Evolutionary conservation across 2,888 invertebrate genomes (phyloP).

Genomic region (Himalopsyche japonica): DNA sequence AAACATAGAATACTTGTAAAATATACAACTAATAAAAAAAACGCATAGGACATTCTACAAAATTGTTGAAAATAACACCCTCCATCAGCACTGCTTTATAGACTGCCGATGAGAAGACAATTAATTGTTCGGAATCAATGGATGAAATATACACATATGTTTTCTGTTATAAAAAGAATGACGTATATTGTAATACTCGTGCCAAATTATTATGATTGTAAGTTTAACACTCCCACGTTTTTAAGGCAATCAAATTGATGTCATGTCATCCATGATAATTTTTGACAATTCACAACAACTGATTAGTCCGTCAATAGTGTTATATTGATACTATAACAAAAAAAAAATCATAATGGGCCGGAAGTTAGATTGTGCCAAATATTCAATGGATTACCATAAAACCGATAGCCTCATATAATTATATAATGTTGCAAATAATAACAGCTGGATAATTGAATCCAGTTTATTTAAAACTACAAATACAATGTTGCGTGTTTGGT

Average conservation of each 20-base stretch:
- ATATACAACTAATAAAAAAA: too few species aligned
- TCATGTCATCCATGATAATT: background rate
- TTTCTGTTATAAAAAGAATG: background rate
- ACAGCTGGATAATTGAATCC: background rate
- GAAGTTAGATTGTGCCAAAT: background rate
- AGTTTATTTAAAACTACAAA: too few species aligned
- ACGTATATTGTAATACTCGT: background rate
- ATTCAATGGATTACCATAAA: background rate
- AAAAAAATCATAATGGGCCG: constrained; percentile 8
- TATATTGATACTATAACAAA: background rate
- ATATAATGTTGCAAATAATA: background rate
- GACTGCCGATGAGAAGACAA: too few species aligned
- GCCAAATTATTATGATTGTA: background rate
- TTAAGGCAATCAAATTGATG: background rate
- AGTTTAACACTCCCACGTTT: background rate
- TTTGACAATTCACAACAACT: background rate
- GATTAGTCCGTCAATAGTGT: background rate
- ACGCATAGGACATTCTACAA: too few species aligned
- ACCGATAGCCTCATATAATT: background rate
- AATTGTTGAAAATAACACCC: too few species aligned
- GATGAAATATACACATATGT: too few species aligned
- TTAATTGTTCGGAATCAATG: too few species aligned
- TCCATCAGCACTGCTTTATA: too few species aligned
- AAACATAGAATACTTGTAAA: too few species aligned
- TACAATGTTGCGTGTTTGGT: too few species aligned